Evolutionary conservation across 2,797 vertebrate species (phyloP).

Genomic region (Dryobates pubescens): DNA sequence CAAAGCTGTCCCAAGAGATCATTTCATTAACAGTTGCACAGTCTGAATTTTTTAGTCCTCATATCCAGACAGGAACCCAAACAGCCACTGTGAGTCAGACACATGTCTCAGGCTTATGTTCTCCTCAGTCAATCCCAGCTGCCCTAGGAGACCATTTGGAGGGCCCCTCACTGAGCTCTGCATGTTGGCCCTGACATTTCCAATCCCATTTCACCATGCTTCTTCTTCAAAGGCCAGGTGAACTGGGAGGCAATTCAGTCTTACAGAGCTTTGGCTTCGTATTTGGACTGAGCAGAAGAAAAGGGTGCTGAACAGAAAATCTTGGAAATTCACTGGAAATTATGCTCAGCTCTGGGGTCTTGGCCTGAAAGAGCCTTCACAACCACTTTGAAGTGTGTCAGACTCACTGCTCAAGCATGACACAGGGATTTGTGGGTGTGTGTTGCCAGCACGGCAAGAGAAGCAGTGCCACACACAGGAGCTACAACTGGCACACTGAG

Average conservation of each 20-base stretch:
- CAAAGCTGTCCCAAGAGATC: constrained; percentile 11
- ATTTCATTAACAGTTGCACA: constrained; percentile 7
- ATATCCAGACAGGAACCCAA: background rate
- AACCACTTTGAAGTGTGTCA: background rate
- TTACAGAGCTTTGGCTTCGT: background rate
- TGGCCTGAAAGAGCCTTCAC: background rate
- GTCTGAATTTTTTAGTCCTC: background rate
- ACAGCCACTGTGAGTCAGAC: background rate
- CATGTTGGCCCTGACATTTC: background rate
- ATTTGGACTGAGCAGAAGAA: background rate
- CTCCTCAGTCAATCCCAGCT: background rate
- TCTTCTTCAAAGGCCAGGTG: background rate
- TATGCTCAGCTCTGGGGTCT: background rate
- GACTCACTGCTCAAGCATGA: background rate
- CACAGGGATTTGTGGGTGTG: rapidly evolving
- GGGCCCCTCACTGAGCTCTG: background rate
- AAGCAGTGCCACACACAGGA: background rate
- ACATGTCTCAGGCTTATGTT: background rate
- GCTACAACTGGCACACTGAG: background rate
- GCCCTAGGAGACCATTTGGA: background rate
- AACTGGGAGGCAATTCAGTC: background rate
- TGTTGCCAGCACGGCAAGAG: background rate
- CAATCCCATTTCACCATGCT: background rate
- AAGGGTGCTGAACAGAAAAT: background rate
- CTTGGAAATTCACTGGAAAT: background rate